Evolutionary conservation across 2,888 invertebrate genomes (phyloP), one percentile per base, ranked within the genome.

Genomic region (Parthenolecanium corni): DNA sequence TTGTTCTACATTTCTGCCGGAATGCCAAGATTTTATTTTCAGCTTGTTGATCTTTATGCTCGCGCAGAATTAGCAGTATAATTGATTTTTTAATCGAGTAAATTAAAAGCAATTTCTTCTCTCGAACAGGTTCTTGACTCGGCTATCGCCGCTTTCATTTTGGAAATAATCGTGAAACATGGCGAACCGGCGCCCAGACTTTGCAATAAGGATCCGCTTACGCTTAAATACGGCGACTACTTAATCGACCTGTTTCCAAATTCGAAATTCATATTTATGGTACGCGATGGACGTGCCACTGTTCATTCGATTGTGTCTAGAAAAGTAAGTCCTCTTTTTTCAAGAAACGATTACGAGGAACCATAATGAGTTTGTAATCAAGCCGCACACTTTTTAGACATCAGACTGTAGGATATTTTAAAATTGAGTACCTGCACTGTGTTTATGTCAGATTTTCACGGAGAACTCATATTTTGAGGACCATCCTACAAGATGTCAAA

Each of bases 181-280:
- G 97, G 97, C 47, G 92, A 93, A 71, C 87, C 92, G 25, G 96
- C 97, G 61, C 84, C 89, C 66, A 80, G 95, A 57, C 82, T 97
- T 67, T 98, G 98, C 79, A 98, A 98, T 80, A 98, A 98, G 77
- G 98, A 98, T 77, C 98, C 98, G 57, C 84, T 98, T 69, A 95
- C 95, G 64, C 81, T 98, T 69, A 96, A 96, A 78, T 94, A 94
- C 81, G 94, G 94, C 72, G 85, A 87, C 61, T 97, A 92, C 75
- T 85, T 99, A 70, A 82, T 89, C 67, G 88, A 91, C 73, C 79
- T 98, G 66, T 99, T 98, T 77, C 97, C 98, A 51, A 93, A 94
- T 73, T 88, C 95, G 65, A 96, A 96, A 77, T 98, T 95, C 77
- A 80, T 98, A 70, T 90, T 97, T 76, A 95, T 97, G 94, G 86